These are phyloP conservation scores for Drosophila micromelanica DNA, from an alignment of 1,140 invertebrate genomes.

Conservation along the genomic window DNA sequence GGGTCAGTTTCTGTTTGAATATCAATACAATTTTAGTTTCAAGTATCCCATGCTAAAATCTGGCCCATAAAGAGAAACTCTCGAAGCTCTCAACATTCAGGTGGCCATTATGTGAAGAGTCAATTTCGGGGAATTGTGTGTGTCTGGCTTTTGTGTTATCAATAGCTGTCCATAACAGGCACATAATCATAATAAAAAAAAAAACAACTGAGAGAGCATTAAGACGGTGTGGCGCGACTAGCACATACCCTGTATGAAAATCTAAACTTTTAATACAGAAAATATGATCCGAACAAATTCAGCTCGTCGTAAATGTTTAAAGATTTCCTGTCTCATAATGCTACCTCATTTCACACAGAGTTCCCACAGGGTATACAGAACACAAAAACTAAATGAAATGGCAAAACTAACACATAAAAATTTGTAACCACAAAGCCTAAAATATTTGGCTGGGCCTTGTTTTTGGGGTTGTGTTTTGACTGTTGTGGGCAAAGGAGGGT, in stretches of 20 bases:
- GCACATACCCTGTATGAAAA: not conserved
- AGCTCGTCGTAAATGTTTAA: not conserved
- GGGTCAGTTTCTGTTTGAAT: not conserved
- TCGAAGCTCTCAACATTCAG: constrained; percentile 18
- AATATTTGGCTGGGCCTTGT: constrained; percentile 28
- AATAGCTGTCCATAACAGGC: constrained; percentile 38
- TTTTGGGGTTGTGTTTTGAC: constrained; percentile 7
- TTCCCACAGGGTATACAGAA: constrained; percentile 25
- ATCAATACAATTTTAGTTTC: not conserved
- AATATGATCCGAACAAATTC: not conserved
- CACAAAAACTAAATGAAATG: constrained; percentile 68
- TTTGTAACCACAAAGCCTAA: constrained; percentile 65
- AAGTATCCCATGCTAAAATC: constrained; percentile 29
- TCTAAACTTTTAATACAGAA: not conserved
- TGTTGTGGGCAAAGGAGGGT: not conserved
- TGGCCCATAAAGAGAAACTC: constrained; percentile 20
- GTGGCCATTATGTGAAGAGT: constrained; percentile 48
- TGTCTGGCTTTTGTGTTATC: constrained; percentile 47
- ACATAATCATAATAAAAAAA: constrained; percentile 51
- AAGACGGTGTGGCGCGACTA: not conserved
- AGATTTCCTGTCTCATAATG: not conserved
- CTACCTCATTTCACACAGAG: not conserved
- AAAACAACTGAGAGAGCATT: not conserved
- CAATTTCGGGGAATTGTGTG: constrained; percentile 42
- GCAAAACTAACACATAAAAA: constrained; percentile 72